Base-by-base conservation (phyloP, 1,140 invertebrate genomes). In the Chironomus tepperi region DNA sequence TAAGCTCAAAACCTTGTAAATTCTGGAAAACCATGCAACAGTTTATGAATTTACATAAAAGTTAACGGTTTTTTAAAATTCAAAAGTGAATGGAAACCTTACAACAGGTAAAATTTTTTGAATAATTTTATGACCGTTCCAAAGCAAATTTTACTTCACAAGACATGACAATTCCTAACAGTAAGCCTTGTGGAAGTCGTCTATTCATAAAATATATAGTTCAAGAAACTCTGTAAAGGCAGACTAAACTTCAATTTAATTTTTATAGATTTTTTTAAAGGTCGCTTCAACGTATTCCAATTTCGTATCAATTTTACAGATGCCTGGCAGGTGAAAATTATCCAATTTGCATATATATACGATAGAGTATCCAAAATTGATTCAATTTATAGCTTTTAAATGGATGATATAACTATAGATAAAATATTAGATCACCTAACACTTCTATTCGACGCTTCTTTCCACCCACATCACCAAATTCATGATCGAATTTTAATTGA, bases 281-380 rank as follows among this genome's bases (percentile, higher is more conserved):
- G 47, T 57, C 47, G 79, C 80, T 43, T 34, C 15, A 74, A 76
- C 57, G 34, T 43, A 34, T 34, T 34, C n/a, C 15, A 9, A 3
- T 74, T 21, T 76, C 19, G 24, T 57, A 42, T 16, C 75, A 75
- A 19, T 73, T n/a, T 42, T 75, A 75, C 19, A 12, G 9, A 19
- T 42, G 19, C n/a, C 74, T 65, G 8, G 21, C 21, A 12, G 7
- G 21, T 42, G n/a, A 42, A 18, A 43, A 19, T 73, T 7, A 57
- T 74, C 21, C 16, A 70, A 67, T 57, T 57, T n/a, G 47, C 47
- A 57, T 57, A 12, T n/a, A 12, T 57, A 57, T 57, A 12, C n/a
- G 47, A n/a, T 57, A n/a, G 12, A 57, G n/a, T 57, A 57, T 57
- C 47, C 65, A 70, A 70, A 70, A 19, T 21, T 7, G 65, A 7